Evolutionary conservation across 2,888 invertebrate genomes (phyloP).

Genomic region (Leucania comma): DNA sequence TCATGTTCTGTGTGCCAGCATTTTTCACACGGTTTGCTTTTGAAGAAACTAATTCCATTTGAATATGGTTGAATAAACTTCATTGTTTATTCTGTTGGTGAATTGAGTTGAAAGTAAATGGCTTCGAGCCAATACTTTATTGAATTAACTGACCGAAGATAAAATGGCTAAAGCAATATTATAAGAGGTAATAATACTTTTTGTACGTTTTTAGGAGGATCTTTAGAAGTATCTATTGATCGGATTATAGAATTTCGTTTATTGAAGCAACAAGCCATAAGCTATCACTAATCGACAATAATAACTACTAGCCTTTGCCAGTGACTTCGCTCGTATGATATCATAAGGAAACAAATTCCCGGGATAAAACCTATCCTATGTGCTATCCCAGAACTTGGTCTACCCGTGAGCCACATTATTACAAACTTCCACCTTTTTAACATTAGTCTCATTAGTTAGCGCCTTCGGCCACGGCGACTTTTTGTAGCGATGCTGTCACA

Average conservation of each 20-base stretch:
- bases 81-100: background rate
- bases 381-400: no score
- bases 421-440: no score
- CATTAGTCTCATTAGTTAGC: no score
- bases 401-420: no score
- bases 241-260: background rate
- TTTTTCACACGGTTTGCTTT: background rate
- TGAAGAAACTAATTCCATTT: background rate
- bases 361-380: no score
- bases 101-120: constrained; percentile 7
- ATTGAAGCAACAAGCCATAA: background rate
- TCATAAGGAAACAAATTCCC: no score
- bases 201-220: background rate
- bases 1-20: background rate
- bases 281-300: no score
- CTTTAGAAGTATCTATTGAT: background rate
- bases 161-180: background rate
- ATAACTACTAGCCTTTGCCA: no score
- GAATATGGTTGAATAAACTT: background rate
- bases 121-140: background rate
- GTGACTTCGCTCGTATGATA: no score
- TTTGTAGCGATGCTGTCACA: no score
- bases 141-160: background rate
- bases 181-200: background rate
- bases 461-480: no score